phyloP scores from a whole-genome alignment of 2,797 vertebrate genomes.

The Macropus fuliginosus region DNA sequence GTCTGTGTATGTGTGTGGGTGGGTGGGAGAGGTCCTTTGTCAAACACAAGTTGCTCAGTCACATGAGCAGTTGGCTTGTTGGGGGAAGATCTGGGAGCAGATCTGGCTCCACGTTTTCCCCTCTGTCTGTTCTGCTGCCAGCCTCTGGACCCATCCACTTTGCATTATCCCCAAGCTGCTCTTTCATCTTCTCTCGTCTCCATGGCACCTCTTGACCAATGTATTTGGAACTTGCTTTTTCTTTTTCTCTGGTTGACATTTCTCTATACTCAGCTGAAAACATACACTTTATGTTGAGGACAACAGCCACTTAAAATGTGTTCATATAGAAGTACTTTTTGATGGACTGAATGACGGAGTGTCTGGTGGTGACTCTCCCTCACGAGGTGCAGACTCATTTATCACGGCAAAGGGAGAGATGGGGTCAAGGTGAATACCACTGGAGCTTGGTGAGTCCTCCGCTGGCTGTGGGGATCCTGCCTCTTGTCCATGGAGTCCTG shows the following conservation, averaged over 20 bases:
- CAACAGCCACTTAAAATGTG: background rate
- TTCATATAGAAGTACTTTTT: background rate
- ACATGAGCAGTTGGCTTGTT: background rate
- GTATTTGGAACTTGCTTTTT: background rate
- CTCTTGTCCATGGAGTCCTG: slow-evolving; percentile 49
- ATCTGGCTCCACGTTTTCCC: background rate
- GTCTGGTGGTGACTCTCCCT: slow-evolving; percentile 6
- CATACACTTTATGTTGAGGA: background rate
- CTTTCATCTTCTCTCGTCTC: background rate
- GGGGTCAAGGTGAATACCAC: slow-evolving; percentile 30
- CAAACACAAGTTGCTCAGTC: background rate
- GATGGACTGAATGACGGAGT: background rate
- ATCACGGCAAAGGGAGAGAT: slow-evolving; percentile 39
- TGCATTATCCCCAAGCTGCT: background rate
- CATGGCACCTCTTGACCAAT: background rate
- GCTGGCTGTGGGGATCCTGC: slow-evolving; percentile 37
- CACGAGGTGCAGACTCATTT: background rate
- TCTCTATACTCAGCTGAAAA: slow-evolving; percentile 35
- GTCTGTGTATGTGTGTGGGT: background rate
- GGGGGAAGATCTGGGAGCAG: background rate
- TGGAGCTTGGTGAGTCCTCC: slow-evolving; percentile 20
- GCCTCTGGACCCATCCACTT: background rate
- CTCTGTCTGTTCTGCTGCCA: background rate
- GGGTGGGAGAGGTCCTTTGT: background rate
- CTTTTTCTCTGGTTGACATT: background rate